These are phyloP conservation scores for Ypsolopha sequella DNA, from an alignment of 2,888 invertebrate species.

Conservation along the genomic window DNA sequence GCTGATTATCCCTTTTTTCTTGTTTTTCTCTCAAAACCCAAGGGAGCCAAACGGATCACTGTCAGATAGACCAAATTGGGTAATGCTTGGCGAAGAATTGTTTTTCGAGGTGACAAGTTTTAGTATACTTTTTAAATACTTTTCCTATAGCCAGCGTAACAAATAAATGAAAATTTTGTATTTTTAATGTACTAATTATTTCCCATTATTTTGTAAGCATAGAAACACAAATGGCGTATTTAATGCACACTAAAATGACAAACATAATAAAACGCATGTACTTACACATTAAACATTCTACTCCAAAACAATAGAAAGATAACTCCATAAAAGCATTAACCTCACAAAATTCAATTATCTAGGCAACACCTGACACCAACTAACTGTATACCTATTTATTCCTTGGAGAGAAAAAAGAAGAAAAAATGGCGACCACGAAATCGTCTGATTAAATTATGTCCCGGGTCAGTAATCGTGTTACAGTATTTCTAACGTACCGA, in stretches of 20 bases:
- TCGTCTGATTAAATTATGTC: conserved; percentile 60
- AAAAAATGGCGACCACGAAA: conserved; percentile 42
- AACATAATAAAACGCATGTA: too few relatives aligned
- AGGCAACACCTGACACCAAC: conserved; percentile 5
- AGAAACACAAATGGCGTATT: too few relatives aligned
- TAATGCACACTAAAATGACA: too few relatives aligned
- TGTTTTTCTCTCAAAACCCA: conserved; percentile 27
- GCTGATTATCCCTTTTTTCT: conserved; percentile 51
- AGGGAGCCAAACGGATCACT: conserved; percentile 40
- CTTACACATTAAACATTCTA: background rate
- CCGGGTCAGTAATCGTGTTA: conserved; percentile 67
- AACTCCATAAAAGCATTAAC: background rate
- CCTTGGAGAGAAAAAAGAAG: conserved; percentile 12
- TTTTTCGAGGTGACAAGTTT: too few relatives aligned
- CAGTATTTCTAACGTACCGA: conserved; percentile 11
- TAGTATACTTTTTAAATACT: too few relatives aligned
- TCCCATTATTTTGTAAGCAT: too few relatives aligned
- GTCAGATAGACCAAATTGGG: conserved; percentile 14
- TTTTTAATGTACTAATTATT: too few relatives aligned
- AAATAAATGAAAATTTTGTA: too few relatives aligned
- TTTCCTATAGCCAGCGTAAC: too few relatives aligned
- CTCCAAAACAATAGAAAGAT: background rate
- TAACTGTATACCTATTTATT: conserved; percentile 1
- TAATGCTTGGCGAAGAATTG: background rate
- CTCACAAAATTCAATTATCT: conserved; percentile 1